These are phyloP conservation scores for Drosophila oshimai DNA, from an alignment of 1,140 invertebrate species.

Conservation along the genomic window DNA sequence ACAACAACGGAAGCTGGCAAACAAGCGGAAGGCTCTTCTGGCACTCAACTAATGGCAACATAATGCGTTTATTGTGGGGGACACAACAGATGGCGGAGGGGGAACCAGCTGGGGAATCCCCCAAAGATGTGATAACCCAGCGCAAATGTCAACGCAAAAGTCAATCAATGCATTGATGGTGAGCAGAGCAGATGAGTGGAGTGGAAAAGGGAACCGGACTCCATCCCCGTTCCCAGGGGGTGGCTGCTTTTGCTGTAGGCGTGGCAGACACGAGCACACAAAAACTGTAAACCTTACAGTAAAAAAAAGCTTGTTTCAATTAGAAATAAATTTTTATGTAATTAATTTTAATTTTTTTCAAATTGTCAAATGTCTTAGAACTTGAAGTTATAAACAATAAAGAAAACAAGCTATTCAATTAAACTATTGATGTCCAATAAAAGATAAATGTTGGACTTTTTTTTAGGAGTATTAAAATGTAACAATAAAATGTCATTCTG, in stretches of 20 bases:
- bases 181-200: not conserved
- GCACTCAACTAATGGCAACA: constrained; percentile 79
- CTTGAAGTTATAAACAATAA: no score
- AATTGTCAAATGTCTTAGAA: no score
- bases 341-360: no score
- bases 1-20: constrained; percentile 73
- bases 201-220: not conserved
- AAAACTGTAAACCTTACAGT: constrained; percentile 23
- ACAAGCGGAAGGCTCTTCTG: constrained; percentile 78
- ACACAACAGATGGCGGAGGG: constrained; percentile 24
- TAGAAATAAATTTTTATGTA: not conserved
- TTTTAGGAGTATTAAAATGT: no score
- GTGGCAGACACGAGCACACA: constrained; percentile 34
- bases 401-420: no score
- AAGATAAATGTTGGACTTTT: no score
- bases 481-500: no score
- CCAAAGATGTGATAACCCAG: constrained; percentile 63
- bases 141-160: constrained; percentile 79
- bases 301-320: not conserved
- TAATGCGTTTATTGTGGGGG: constrained; percentile 78
- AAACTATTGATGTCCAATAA: no score
- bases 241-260: constrained; percentile 5
- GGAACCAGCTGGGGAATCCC: constrained; percentile 32
- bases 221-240: constrained; percentile 1
- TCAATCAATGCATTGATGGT: constrained; percentile 69